phyloP scores from a whole-genome alignment of 2,888 invertebrate genomes.

The Gryllus longicercus region DNA sequence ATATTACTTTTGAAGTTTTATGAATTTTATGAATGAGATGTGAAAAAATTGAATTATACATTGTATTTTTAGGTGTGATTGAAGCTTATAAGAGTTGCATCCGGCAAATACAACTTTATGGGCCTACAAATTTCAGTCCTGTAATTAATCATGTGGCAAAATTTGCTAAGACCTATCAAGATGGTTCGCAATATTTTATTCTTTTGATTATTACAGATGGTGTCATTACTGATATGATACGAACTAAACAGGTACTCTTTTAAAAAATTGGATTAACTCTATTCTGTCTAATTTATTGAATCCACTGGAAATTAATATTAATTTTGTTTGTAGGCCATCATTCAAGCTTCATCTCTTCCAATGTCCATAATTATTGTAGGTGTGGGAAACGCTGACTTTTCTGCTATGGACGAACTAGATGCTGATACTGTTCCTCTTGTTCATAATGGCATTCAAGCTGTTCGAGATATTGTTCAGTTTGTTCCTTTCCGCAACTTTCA shows the following conservation, averaged over 20 bases:
- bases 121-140: constrained; percentile 60
- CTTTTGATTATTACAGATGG: constrained; percentile 61
- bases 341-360: constrained; percentile 54
- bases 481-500: constrained; percentile 48
- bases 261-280: too few relatives aligned
- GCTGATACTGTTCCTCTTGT: constrained; percentile 50
- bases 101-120: constrained; percentile 52
- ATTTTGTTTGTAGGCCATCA: constrained; percentile 45
- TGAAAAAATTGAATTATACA: constrained; percentile 30
- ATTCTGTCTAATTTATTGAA: constrained; percentile 29
- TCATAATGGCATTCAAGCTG: constrained; percentile 48
- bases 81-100: constrained; percentile 53
- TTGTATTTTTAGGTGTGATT: constrained; percentile 47
- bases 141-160: constrained; percentile 53
- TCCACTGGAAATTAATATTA: neutral
- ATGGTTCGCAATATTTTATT: constrained; percentile 56
- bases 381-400: constrained; percentile 59
- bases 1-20: too few relatives aligned
- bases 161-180: constrained; percentile 50
- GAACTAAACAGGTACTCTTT: constrained; percentile 48
- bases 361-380: constrained; percentile 61
- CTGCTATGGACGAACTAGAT: constrained; percentile 59
- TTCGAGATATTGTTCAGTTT: constrained; percentile 58
- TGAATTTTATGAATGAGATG: too few relatives aligned
- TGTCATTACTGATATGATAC: constrained; percentile 58